Evolutionary conservation across 2,888 invertebrate genomes (phyloP).

Genomic region (Polia nebulosa): DNA sequence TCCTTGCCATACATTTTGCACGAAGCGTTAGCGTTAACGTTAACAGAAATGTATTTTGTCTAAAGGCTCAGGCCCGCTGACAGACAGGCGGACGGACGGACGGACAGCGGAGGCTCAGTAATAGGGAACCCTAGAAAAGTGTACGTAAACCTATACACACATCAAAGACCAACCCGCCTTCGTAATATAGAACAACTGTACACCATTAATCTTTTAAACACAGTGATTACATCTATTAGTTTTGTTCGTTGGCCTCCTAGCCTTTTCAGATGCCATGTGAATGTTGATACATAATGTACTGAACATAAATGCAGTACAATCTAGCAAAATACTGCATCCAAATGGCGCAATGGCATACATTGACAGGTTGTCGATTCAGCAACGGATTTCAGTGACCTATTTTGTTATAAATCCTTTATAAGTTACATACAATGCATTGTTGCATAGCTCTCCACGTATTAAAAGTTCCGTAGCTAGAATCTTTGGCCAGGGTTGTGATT

Average conservation of each 20-base stretch:
- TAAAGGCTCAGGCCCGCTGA: too few relatives aligned
- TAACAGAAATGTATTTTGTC: too few relatives aligned
- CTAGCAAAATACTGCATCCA: constrained; percentile 46
- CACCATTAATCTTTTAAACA: background rate
- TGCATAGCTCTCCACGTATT: constrained; percentile 18
- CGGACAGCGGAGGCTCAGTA: too few relatives aligned
- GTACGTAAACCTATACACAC: too few relatives aligned
- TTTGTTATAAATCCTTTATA: constrained; percentile 34
- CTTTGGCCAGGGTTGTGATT: constrained; percentile 11
- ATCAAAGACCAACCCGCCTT: too few relatives aligned
- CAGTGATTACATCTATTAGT: constrained; percentile 3
- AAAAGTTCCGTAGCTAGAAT: background rate
- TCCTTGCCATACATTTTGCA: too few relatives aligned
- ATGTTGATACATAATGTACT: constrained; percentile 13
- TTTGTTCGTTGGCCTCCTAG: background rate
- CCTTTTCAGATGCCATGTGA: constrained; percentile 9
- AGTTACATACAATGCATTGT: constrained; percentile 10
- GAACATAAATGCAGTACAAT: constrained; percentile 26
- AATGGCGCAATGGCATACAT: constrained; percentile 42
- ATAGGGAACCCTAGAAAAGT: too few relatives aligned
- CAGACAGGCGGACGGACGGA: too few relatives aligned
- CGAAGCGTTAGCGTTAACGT: too few relatives aligned
- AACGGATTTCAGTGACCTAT: constrained; percentile 46
- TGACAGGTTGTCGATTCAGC: constrained; percentile 52
- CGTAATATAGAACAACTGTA: too few relatives aligned